Base-by-base conservation (phyloP, 2,797 vertebrate species). In the Xiphorhynchus erythropygius region DNA sequence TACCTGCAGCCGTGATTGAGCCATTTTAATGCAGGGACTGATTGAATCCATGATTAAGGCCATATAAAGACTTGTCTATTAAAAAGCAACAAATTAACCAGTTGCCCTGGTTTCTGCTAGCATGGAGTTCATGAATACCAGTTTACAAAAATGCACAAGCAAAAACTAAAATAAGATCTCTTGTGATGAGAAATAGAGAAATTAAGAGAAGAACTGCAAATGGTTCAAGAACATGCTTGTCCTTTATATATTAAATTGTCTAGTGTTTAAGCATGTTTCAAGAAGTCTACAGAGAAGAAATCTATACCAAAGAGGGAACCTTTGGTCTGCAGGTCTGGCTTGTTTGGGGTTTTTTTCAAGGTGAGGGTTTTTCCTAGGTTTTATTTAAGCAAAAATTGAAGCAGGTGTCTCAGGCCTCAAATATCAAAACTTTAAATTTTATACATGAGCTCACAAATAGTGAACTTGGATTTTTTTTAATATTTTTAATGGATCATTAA, bases 221-320 rank as follows among this genome's bases (percentile, higher is more conserved):
- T 42, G 7, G 3, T 81, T 87, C 19, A 41, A 85, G n/a, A 89
- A 74, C 42, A 50, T 49, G 30, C 8, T 62, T 60, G 19, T 59
- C 1, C 17, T 37, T 89, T 89, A 30, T 71, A 70, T 67, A 85
- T 24, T 23, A 13, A 65, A 47, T 81, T 75, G 37, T 44, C 37
- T 84, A 49, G 30, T 64, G 21, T 75, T 85, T 71, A 77, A 56
- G 24, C 52, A 28, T 56, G 39, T 59, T 84, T 79, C 41, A 35
- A 80, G 63, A 96, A 93, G 17, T 79, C 77, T 81, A 67, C 10
- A 73, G 79, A 79, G 59, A 84, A 86, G 37, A 93, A 41, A 91
- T 49, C 18, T 84, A 78, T 55, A 60, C 47, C 63, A 82, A 56
- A 92, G 73, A 84, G 73, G 83, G 89, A 96, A 91, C 37, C n/a